Conservation (phyloP, 2,888 invertebrate genomes). For the Ormyrus rosae region DNA sequence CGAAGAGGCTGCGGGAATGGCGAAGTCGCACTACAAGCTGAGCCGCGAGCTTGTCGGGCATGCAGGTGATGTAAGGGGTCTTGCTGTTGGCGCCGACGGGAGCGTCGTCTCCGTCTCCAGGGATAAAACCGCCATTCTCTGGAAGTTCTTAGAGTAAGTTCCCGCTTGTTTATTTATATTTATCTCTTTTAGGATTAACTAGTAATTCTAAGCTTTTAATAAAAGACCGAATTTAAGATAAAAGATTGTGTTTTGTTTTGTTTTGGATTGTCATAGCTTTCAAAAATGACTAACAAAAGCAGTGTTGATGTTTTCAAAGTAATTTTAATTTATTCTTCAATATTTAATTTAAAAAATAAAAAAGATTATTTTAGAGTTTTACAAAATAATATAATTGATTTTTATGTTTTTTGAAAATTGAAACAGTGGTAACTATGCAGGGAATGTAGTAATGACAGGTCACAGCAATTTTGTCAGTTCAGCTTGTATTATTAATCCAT, state of each 20-base stretch:
- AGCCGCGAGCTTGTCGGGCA: constrained; percentile 88
- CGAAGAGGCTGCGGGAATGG: constrained; percentile 58
- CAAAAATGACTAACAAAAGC: no score
- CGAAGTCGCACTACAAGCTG: constrained; percentile 82
- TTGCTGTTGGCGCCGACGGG: constrained; percentile 81
- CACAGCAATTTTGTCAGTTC: constrained; percentile 92
- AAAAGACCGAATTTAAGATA: no score
- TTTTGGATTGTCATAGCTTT: no score
- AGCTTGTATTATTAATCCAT: constrained; percentile 86
- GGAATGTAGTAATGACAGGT: constrained; percentile 84
- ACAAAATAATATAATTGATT: neutral
- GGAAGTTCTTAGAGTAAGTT: constrained; percentile 86
- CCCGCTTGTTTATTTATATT: neutral
- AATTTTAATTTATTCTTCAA: neutral
- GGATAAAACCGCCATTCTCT: constrained; percentile 91
- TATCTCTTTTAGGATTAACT: no score
- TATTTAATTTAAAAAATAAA: neutral
- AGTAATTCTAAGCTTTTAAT: no score
- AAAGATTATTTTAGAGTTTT: neutral
- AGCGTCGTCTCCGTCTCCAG: constrained; percentile 91
- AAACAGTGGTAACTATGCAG: constrained; percentile 76
- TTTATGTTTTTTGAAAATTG: constrained; percentile 26
- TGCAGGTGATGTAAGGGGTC: constrained; percentile 89
- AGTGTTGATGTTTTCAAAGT: no score
- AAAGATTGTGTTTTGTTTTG: no score